These are phyloP conservation scores for Zelleria hepariella DNA, from an alignment of 2,888 invertebrate genomes.

Conservation along the genomic window DNA sequence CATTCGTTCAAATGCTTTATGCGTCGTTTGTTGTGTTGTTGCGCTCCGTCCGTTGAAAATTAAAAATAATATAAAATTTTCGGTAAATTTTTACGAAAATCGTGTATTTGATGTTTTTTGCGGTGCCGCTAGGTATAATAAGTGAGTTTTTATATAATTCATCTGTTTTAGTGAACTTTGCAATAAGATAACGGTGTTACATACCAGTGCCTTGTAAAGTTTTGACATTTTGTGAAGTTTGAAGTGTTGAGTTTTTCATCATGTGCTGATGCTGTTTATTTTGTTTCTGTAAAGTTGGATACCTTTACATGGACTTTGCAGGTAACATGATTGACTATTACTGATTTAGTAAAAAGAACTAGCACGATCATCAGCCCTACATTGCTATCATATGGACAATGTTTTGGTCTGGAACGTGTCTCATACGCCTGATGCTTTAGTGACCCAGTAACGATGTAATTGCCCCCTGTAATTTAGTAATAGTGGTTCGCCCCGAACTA, in stretches of 20 bases:
- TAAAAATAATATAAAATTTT: neutral
- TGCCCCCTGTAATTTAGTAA: too few species aligned
- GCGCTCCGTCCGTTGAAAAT: conserved; percentile 7
- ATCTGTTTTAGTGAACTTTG: conserved; percentile 5
- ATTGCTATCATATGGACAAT: too few species aligned
- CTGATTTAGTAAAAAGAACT: too few species aligned
- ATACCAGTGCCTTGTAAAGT: conserved; percentile 31
- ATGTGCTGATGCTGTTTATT: neutral
- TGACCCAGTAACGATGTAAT: too few species aligned
- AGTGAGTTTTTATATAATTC: neutral
- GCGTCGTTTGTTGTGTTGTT: conserved; percentile 6
- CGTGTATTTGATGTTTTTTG: neutral
- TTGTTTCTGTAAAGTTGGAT: neutral
- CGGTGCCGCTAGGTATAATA: neutral
- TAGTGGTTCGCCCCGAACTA: too few species aligned
- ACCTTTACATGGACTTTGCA: neutral
- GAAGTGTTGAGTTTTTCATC: neutral
- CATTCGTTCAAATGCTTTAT: conserved; percentile 1
- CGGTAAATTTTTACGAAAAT: neutral
- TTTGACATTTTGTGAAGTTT: conserved; percentile 3
- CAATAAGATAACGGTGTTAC: conserved; percentile 27
- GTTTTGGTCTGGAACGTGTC: too few species aligned
- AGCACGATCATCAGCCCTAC: too few species aligned
- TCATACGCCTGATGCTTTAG: too few species aligned
- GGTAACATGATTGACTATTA: neutral